Evolutionary conservation across 1,140 invertebrate species (phyloP).

Genomic region (Psix sp.): DNA sequence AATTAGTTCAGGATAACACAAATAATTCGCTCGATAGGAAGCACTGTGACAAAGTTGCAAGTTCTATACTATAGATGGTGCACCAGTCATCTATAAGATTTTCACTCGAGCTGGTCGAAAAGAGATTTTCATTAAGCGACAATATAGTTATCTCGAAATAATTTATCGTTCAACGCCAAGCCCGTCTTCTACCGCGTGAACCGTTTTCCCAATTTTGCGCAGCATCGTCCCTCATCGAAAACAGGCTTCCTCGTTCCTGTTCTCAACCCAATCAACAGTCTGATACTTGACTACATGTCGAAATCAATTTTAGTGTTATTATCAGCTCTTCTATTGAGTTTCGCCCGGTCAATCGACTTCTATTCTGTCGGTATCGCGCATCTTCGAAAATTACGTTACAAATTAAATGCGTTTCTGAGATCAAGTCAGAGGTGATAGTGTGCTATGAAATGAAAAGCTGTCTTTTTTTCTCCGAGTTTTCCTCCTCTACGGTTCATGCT

Average conservation of each 20-base stretch:
- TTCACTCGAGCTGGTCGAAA: neutral
- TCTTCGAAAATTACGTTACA: constrained; percentile 48
- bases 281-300: constrained; percentile 30
- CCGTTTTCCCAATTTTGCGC: constrained; percentile 31
- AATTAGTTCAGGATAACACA: too few relatives aligned
- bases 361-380: constrained; percentile 27
- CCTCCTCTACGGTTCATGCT: constrained; percentile 1
- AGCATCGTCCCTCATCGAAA: constrained; percentile 26
- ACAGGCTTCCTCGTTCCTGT: constrained; percentile 9
- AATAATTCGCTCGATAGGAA: too few relatives aligned
- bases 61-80: too few relatives aligned
- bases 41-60: too few relatives aligned
- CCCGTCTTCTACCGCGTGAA: constrained; percentile 25
- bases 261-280: neutral
- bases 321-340: constrained; percentile 48
- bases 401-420: constrained; percentile 55
- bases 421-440: constrained; percentile 18
- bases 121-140: constrained; percentile 72
- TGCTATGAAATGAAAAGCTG: constrained; percentile 29
- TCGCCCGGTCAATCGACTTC: constrained; percentile 49
- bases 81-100: too few relatives aligned
- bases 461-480: constrained; percentile 2
- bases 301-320: constrained; percentile 58
- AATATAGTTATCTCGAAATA: constrained; percentile 69
- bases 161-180: constrained; percentile 53